Percentiles rank a stretch among this genome's conserved stretches.
phyloP scores from a whole-genome alignment of 2,113 vertebrate species.

The Erythrolamprus reginae region DNA sequence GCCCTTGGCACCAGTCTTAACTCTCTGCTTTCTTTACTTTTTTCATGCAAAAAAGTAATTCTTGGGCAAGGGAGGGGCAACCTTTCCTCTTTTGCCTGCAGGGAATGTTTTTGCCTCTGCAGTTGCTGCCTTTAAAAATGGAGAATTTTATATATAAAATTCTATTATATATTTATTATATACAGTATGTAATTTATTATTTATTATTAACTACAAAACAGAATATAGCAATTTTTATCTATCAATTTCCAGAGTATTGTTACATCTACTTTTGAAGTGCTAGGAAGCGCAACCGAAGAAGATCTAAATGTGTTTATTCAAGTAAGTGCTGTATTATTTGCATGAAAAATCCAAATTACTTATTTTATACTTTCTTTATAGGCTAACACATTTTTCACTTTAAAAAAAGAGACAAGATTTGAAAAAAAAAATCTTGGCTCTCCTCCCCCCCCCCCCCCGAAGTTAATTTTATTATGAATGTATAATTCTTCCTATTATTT shows the following conservation, averaged over 20 bases:
- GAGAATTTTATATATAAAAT: too few relatives aligned
- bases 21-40: background rate
- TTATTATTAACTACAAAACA: too few relatives aligned
- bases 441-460: too few relatives aligned
- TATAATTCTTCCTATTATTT: slow-evolving; percentile 34
- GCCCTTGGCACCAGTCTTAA: background rate
- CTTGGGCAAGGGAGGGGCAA: background rate
- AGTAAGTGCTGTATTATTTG: slow-evolving; percentile 61
- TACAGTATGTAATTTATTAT: too few relatives aligned
- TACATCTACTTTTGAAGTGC: slow-evolving; percentile 89
- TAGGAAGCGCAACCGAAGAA: slow-evolving; percentile 82
- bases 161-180: too few relatives aligned
- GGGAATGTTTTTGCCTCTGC: background rate
- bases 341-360: background rate
- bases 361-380: background rate
- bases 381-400: background rate
- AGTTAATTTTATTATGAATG: background rate
- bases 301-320: slow-evolving; percentile 86
- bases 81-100: background rate
- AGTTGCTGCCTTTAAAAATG: too few relatives aligned
- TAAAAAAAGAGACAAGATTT: background rate
- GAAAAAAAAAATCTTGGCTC: background rate
- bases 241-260: slow-evolving; percentile 78
- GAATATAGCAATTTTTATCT: background rate
- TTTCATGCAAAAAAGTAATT: background rate